Evolutionary conservation across 2,797 vertebrate genomes (phyloP).

Genomic region (Telmatherina bonti): DNA sequence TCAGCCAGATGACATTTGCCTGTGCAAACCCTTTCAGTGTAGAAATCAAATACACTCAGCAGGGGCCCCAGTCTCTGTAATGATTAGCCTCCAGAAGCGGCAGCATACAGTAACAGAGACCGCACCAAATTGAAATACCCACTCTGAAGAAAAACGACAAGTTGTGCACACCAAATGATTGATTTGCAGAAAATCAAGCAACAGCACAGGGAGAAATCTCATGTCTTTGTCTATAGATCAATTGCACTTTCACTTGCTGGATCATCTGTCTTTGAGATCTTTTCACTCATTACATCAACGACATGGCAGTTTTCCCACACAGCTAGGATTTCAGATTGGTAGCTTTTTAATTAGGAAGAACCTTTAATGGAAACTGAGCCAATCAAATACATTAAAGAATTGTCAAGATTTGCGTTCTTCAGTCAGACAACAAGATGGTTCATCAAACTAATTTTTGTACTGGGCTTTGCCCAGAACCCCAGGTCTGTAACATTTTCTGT

Average conservation of each 20-base stretch:
- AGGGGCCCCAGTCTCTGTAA: conserved; percentile 32
- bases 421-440: conserved; percentile 39
- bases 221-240: conserved; percentile 22
- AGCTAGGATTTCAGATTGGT: conserved; percentile 30
- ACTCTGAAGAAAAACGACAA: conserved; percentile 27
- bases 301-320: conserved; percentile 5
- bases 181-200: conserved; percentile 36
- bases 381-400: conserved; percentile 57
- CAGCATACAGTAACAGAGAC: conserved; percentile 32
- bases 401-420: conserved; percentile 25
- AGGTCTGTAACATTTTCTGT: not conserved
- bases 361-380: conserved; percentile 31
- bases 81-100: conserved; percentile 57
- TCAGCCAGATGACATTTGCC: conserved; percentile 45
- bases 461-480: not conserved
- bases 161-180: conserved; percentile 38
- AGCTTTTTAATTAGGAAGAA: conserved; percentile 56
- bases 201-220: conserved; percentile 3
- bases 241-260: conserved; percentile 9
- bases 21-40: conserved; percentile 45
- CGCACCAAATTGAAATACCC: conserved; percentile 45
- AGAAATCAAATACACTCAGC: conserved; percentile 58
- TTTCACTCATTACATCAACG: conserved; percentile 12
- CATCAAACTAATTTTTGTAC: conserved; percentile 16
- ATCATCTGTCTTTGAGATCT: conserved; percentile 24